These are phyloP conservation scores for Tachina grossa DNA, from an alignment of 2,888 invertebrate species.

Conservation along the genomic window DNA sequence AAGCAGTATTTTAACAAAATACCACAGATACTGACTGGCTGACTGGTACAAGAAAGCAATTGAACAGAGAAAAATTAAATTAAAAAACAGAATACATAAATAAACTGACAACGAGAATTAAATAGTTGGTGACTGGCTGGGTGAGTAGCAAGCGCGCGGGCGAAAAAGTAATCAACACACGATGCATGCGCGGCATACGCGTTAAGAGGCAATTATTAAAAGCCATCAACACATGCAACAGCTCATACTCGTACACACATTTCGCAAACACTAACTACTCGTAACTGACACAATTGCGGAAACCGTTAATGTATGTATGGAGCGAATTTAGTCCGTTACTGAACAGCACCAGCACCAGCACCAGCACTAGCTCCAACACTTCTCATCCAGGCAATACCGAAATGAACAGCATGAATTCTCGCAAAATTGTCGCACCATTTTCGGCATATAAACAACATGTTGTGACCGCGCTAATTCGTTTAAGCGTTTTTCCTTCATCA, in stretches of 20 bases:
- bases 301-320: slow-evolving; percentile 58
- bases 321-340: slow-evolving; percentile 66
- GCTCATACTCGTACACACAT: slow-evolving; percentile 38
- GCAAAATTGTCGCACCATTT: slow-evolving; percentile 71
- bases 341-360: slow-evolving; percentile 29
- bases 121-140: slow-evolving; percentile 6
- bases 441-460: slow-evolving; percentile 69
- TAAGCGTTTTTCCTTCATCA: slow-evolving; percentile 57
- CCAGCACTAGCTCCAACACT: slow-evolving; percentile 15
- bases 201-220: slow-evolving; percentile 64
- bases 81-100: slow-evolving; percentile 7
- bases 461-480: slow-evolving; percentile 63
- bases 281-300: slow-evolving; percentile 59
- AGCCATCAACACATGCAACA: slow-evolving; percentile 63
- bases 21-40: slow-evolving; percentile 25
- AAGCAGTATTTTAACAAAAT: slow-evolving; percentile 60
- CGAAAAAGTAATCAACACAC: slow-evolving; percentile 73
- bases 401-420: slow-evolving; percentile 71
- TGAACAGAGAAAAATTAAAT: slow-evolving; percentile 3
- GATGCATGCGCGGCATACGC: slow-evolving; percentile 49
- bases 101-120: slow-evolving; percentile 21
- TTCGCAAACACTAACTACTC: slow-evolving; percentile 10
- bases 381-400: slow-evolving; percentile 32
- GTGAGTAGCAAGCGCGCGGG: slow-evolving; percentile 58
- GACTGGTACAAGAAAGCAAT: slow-evolving; percentile 4